These are phyloP conservation scores for Seladonia tumulorum DNA, from an alignment of 2,888 invertebrate genomes.

Conservation along the genomic window DNA sequence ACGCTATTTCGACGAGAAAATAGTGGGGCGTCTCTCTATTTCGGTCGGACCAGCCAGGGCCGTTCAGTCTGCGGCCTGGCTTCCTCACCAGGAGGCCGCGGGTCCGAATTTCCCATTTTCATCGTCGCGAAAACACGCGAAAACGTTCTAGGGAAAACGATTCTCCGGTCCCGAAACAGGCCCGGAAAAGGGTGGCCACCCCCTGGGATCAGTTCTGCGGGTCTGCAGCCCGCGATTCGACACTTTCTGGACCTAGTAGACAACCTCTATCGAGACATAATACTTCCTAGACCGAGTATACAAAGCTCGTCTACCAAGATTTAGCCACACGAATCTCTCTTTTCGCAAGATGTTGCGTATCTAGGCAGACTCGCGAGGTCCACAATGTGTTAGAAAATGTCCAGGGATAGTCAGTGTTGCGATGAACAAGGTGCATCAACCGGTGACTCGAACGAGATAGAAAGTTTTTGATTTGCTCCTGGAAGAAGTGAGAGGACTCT, in stretches of 20 bases:
- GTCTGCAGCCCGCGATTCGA: not conserved
- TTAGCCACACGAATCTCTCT: too few relatives aligned
- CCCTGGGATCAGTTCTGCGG: not conserved
- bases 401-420: not conserved
- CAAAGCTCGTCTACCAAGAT: too few relatives aligned
- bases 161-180: not conserved
- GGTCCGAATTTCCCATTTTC: conserved; percentile 45
- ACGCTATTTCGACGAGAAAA: conserved; percentile 70
- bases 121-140: conserved; percentile 15
- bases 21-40: conserved; percentile 82
- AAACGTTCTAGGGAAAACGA: not conserved
- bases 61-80: conserved; percentile 80
- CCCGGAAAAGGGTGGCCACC: not conserved
- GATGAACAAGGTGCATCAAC: not conserved
- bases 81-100: conserved; percentile 75
- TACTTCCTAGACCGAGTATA: too few relatives aligned
- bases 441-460: conserved; percentile 26
- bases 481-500: not conserved
- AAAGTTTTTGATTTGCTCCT: not conserved
- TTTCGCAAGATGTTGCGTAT: not conserved
- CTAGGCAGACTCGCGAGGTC: not conserved
- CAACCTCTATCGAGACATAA: not conserved
- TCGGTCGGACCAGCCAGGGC: conserved; percentile 79
- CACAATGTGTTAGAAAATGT: conserved; percentile 16
- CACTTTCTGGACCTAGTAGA: not conserved